A percentile compares a stretch with the other conserved stretches of the same genome.
Conservation (phyloP, 2,888 invertebrate genomes). For the Rhopalosiphum nymphaeae region DNA sequence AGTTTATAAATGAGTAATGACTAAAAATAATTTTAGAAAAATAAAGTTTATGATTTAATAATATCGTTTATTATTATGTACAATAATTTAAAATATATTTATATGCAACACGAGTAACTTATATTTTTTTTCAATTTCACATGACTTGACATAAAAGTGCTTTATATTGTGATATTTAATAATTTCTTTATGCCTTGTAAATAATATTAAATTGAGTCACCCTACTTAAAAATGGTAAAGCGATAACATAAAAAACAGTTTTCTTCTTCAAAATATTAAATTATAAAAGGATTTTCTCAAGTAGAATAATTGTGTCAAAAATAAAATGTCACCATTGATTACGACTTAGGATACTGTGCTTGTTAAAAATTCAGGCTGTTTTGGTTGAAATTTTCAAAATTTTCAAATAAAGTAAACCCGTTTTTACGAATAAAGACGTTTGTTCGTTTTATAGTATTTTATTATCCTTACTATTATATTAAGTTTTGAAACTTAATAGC, state of each 20-base stretch:
- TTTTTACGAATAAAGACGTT: not conserved
- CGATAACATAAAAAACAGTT: not conserved
- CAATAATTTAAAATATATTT: not conserved
- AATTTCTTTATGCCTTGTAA: not conserved
- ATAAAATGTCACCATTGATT: not conserved
- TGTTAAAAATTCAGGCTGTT: not conserved
- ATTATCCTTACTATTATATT: not conserved
- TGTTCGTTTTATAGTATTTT: not conserved
- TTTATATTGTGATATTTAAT: not conserved
- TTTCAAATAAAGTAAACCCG: not conserved
- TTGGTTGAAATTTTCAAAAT: not conserved
- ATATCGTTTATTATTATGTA: not conserved
- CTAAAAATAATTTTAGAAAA: not conserved
- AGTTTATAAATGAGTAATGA: not conserved
- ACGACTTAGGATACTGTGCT: not conserved
- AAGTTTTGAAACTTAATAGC: not conserved
- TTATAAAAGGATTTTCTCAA: not conserved
- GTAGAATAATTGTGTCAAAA: not conserved
- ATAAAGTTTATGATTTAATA: constrained; percentile 6
- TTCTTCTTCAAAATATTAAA: not conserved
- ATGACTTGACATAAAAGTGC: not conserved
- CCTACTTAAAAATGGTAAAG: not conserved
- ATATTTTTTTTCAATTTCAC: constrained; percentile 68
- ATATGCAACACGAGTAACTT: not conserved
- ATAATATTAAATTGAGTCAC: not conserved